These are phyloP conservation scores for Heliconius melpomene DNA, from an alignment of 1,140 invertebrate species.

Conservation along the genomic window DNA sequence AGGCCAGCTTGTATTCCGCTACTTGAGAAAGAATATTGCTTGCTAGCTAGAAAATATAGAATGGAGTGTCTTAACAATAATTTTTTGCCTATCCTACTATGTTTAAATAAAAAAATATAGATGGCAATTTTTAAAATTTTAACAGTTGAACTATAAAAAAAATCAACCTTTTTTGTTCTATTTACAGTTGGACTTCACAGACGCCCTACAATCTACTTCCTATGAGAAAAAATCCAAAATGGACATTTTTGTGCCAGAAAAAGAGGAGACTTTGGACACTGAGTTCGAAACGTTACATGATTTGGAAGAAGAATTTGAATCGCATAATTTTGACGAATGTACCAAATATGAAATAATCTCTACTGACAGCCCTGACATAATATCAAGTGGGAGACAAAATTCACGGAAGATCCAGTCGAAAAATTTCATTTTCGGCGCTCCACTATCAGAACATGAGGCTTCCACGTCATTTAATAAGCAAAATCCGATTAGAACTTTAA, in stretches of 20 bases:
- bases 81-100: no score
- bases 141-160: not conserved
- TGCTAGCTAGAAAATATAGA: no score
- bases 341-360: constrained; percentile 79
- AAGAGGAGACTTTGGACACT: constrained; percentile 41
- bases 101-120: no score
- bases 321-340: constrained; percentile 66
- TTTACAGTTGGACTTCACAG: constrained; percentile 65
- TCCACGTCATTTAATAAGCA: constrained; percentile 71
- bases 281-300: constrained; percentile 71
- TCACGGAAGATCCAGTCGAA: constrained; percentile 62
- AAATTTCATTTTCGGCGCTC: constrained; percentile 75
- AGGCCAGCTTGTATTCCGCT: no score
- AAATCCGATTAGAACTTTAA: constrained; percentile 58
- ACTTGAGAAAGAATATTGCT: no score
- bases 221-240: constrained; percentile 38
- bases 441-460: constrained; percentile 64
- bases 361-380: constrained; percentile 76
- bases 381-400: constrained; percentile 58
- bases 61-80: no score
- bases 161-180: not conserved
- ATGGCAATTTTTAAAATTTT: no score
- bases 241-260: constrained; percentile 63
- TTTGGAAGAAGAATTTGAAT: constrained; percentile 73
- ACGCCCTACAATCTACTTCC: constrained; percentile 52